phyloP scores from a whole-genome alignment of 2,888 invertebrate species.

The Slavum lentiscoides region DNA sequence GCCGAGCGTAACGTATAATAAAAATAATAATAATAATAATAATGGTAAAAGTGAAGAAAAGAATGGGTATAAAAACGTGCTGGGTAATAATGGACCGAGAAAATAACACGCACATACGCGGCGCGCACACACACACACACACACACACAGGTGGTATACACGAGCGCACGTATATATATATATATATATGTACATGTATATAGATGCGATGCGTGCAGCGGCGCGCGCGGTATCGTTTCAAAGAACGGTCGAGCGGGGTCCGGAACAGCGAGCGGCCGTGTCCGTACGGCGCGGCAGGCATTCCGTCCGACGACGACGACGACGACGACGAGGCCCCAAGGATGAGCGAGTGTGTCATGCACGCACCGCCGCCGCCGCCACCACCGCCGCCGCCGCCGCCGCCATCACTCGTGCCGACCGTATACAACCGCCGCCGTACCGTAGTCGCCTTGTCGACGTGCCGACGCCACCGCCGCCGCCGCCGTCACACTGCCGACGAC shows the following conservation, averaged over 20 bases:
- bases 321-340: conserved; percentile 38
- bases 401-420: conserved; percentile 38
- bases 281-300: conserved; percentile 12
- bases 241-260: conserved; percentile 41
- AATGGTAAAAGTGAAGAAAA: conserved; percentile 48
- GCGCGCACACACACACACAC: neutral
- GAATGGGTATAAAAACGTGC: conserved; percentile 51
- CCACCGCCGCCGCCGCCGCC: conserved; percentile 8
- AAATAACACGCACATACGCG: conserved; percentile 33
- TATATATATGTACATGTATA: neutral
- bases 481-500: neutral
- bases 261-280: conserved; percentile 44
- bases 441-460: neutral
- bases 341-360: conserved; percentile 52
- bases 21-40: conserved; percentile 41
- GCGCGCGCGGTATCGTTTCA: conserved; percentile 49
- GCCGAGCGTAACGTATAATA: conserved; percentile 51
- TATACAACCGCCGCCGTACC: conserved; percentile 39
- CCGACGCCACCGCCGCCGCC: too few relatives aligned
- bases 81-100: conserved; percentile 53
- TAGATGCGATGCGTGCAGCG: neutral
- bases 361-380: conserved; percentile 44
- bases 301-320: conserved; percentile 41
- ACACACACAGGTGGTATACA: conserved; percentile 10
- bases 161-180: neutral